Percentiles rank a stretch among this genome's conserved stretches.
Evolutionary conservation across 2,113 vertebrate species (phyloP).

Genomic region (Platysternon megacephalum): DNA sequence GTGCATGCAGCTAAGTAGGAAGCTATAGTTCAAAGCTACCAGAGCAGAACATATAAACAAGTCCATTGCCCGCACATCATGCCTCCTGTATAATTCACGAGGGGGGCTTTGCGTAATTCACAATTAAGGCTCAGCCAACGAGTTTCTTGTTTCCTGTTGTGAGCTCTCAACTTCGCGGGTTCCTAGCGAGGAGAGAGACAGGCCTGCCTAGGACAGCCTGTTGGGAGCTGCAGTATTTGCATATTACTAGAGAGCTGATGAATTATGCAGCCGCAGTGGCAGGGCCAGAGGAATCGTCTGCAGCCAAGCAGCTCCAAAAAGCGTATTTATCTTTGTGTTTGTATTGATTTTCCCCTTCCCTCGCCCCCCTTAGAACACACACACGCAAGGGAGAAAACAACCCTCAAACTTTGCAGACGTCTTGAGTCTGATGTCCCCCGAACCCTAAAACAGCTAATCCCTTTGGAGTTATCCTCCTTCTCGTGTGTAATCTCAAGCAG

Average conservation of each 20-base stretch:
- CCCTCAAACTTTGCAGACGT: accelerated
- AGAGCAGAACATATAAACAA: constrained; percentile 19
- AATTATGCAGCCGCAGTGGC: constrained; percentile 47
- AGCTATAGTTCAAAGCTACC: neutral
- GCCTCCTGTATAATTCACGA: constrained; percentile 38
- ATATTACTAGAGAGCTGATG: constrained; percentile 5
- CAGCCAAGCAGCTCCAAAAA: neutral
- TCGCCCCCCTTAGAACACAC: neutral
- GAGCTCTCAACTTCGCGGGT: neutral
- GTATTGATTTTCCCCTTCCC: constrained; percentile 28
- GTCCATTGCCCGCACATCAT: neutral
- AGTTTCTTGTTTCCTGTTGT: neutral
- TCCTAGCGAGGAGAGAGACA: neutral
- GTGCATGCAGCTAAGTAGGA: neutral
- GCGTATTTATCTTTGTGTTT: constrained; percentile 53
- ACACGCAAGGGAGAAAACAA: neutral
- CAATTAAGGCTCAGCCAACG: constrained; percentile 9
- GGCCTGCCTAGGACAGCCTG: constrained; percentile 17
- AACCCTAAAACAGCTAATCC: neutral
- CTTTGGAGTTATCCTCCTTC: neutral
- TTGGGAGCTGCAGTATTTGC: neutral
- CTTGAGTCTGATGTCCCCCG: neutral
- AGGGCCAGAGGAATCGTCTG: constrained; percentile 26
- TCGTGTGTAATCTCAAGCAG: neutral
- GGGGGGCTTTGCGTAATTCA: neutral